Evolutionary conservation across 2,888 invertebrate genomes (phyloP), one percentile per base, ranked within the genome.

Genomic region (Diaphora mendica): DNA sequence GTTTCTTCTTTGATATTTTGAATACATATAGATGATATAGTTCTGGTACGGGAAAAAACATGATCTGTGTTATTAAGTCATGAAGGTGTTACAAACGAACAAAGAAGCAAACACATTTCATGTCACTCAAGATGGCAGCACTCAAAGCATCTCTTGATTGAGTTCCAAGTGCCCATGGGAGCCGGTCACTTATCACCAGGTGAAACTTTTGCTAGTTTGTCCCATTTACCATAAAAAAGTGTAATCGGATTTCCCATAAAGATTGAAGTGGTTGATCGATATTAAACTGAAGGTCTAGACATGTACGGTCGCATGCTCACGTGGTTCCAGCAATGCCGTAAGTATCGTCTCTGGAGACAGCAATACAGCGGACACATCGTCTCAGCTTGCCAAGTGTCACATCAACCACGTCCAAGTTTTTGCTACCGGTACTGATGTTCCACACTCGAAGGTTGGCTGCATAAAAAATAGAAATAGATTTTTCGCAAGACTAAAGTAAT

Each of bases 301-400:
- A 62, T 62, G 67, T 68, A 59, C 51, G 44, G 44, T 48, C 17
- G 4, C n/a, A 88, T 70, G 70, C 99, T 51, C 97, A 99, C 87
- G 98, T 98, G 23, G 99, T 99, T 11, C 99, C 99, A 81, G 99
- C 98, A 90, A 97, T 98, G 68, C 98, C 97, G 77, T 96, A 96
- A 67, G 97, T 96, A 88, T 99, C 99, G 62, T 97, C 96, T 8
- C 94, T 94, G 84, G 97, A 97, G 72, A 98, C 91, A 80, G 97
- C 97, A 79, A 98, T 96, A 81, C 98, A 98, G 48, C 97, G 96
- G 39, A 99, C 97, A 70, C 96, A 96, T 64, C 99, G 96, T 72
- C 98, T 97, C 80, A 98, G 93, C 91, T 98, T 98, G 44, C 98
- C 98, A 82, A 98, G 94, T 64, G 97, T 96, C 3, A 98, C 97